Base-by-base conservation (phyloP, 2,797 vertebrate species). In the Propithecus deckenii region DNA sequence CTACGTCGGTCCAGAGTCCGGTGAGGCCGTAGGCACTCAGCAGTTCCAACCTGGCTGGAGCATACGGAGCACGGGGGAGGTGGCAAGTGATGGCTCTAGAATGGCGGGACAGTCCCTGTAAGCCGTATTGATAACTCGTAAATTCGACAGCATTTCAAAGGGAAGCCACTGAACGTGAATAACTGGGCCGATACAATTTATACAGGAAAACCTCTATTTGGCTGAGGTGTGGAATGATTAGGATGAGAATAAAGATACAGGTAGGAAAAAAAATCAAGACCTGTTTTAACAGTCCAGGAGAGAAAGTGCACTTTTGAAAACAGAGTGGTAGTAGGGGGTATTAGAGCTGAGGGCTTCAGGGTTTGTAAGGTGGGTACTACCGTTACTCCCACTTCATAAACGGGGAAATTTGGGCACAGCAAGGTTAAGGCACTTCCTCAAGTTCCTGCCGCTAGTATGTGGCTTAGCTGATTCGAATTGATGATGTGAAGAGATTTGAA, bases 141-240 rank as follows among this genome's bases (percentile, higher is more conserved):
- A 59, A 35, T 32, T 30, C 3, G 23, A n/a, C 5, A 11, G 46
- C 30, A 25, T 32, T 59, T 81, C 48, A 52, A 5, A 12, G 46
- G 48, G 30, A 61, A 57, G 9, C 28, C 50, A 28, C 1, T 46
- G 46, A 41, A 52, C 4, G 12, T 10, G 9, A 38, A 63, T 61
- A 55, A 72, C 10, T 3, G 0, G 3, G 15, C 7, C 5, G 35
- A 13, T 17, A 13, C 3, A 17, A 10, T 55, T 2, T 63, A 18
- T 7, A 10, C 5, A 32, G 14, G 32, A 55, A 86, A 86, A 72
- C n/a, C 14, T 38, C 25, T 57, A 48, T 30, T 25, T 86, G 65
- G 38, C 35, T 57, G 20, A 61, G 46, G 17, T 46, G 32, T 13
- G 80, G 46, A 46, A 25, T 25, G 57, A 80, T 25, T 15, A 87